Percentiles rank a stretch among this genome's conserved stretches.
phyloP scores from a whole-genome alignment of 1,140 invertebrate species.

The Tetramorium simillimum region DNA sequence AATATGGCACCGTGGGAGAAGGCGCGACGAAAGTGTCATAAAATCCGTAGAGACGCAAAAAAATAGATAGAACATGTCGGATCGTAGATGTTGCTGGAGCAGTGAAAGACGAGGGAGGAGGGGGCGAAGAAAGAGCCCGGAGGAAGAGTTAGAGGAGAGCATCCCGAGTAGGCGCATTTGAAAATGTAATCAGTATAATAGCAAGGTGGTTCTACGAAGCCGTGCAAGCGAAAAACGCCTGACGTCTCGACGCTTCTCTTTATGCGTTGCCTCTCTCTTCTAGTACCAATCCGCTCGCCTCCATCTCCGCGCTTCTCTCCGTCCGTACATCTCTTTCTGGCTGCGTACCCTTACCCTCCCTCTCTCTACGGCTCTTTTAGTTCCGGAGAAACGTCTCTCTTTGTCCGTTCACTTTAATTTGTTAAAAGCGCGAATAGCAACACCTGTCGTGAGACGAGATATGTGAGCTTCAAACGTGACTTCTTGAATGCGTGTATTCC shows the following conservation, averaged over 20 bases:
- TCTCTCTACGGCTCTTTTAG: constrained; percentile 48
- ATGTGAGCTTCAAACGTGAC: constrained; percentile 39
- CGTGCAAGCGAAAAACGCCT: constrained; percentile 54
- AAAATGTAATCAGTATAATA: constrained; percentile 79
- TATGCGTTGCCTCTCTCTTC: constrained; percentile 56
- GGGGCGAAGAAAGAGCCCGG: constrained; percentile 43
- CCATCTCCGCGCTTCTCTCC: background rate
- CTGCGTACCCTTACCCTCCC: constrained; percentile 42
- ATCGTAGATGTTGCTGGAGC: constrained; percentile 33
- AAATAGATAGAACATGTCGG: constrained; percentile 36
- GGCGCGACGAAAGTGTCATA: constrained; percentile 50
- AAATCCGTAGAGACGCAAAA: constrained; percentile 54
- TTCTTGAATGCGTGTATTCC: constrained; percentile 23
- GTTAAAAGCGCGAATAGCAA: constrained; percentile 78
- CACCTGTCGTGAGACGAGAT: constrained; percentile 11
- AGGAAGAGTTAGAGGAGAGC: background rate
- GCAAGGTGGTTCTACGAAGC: constrained; percentile 65
- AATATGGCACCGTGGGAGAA: constrained; percentile 10
- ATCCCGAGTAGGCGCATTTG: constrained; percentile 65
- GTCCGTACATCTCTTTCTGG: constrained; percentile 19
- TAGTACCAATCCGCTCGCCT: constrained; percentile 23
- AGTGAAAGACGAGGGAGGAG: constrained; percentile 26
- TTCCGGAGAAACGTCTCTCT: constrained; percentile 61
- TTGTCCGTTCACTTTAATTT: constrained; percentile 79
- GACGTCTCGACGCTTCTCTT: constrained; percentile 63